Conservation (phyloP, 2,888 invertebrate genomes). For the Lepidocyrtoides sp. region DNA sequence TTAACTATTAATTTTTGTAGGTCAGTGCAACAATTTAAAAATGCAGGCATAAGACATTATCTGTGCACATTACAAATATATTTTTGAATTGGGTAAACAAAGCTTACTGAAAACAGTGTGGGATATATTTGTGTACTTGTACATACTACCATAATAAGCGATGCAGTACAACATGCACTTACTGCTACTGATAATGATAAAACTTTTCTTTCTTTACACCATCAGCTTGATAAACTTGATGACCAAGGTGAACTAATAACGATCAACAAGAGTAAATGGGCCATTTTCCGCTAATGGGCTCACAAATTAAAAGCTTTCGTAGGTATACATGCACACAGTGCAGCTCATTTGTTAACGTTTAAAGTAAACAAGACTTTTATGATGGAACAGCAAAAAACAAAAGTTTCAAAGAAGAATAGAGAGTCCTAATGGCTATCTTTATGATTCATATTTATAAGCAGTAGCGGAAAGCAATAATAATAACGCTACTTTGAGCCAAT, state of each 20-base stretch:
- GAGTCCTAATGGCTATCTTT: conserved; percentile 35
- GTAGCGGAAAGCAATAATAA: background rate
- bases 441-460: background rate
- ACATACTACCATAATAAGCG: too few relatives aligned
- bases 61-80: background rate
- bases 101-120: background rate
- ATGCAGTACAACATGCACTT: too few relatives aligned
- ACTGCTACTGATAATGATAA: background rate
- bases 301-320: background rate
- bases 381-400: background rate
- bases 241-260: conserved; percentile 42
- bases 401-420: background rate
- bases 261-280: conserved; percentile 66
- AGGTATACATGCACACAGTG: background rate
- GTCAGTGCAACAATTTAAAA: conserved; percentile 57
- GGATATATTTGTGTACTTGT: background rate
- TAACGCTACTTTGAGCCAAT: background rate
- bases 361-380: conserved; percentile 28
- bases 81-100: background rate
- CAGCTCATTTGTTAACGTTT: background rate
- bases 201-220: background rate
- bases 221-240: conserved; percentile 8
- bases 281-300: conserved; percentile 44
- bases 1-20: conserved; percentile 62
- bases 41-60: background rate